phyloP scores from a whole-genome alignment of 2,113 vertebrate genomes.

The Smithornis capensis region DNA sequence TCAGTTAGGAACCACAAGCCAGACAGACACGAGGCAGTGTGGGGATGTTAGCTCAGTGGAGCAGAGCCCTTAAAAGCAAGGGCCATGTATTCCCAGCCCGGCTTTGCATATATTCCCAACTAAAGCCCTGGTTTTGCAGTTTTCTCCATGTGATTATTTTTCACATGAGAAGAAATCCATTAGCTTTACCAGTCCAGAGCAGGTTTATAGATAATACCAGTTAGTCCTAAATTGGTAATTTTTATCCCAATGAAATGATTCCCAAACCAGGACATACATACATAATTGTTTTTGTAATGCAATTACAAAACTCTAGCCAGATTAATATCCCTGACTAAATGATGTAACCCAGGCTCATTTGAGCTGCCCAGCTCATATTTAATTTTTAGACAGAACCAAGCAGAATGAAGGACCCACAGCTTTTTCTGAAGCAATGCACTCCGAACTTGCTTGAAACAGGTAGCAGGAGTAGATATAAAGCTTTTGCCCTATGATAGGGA shows the following conservation, averaged over 20 bases:
- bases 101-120: background rate
- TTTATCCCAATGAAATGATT: background rate
- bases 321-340: background rate
- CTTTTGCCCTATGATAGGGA: background rate
- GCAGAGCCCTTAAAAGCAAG: background rate
- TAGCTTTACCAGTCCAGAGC: background rate
- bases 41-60: background rate
- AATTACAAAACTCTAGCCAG: background rate
- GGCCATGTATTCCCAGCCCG: no score
- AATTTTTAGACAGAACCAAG: background rate
- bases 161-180: background rate
- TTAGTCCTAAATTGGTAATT: background rate
- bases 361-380: background rate
- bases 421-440: background rate
- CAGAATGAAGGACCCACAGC: background rate
- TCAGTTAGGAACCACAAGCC: background rate
- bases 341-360: background rate
- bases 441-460: background rate
- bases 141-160: background rate
- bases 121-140: background rate
- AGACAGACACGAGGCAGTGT: background rate
- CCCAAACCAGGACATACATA: background rate
- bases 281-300: background rate
- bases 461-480: background rate
- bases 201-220: background rate